Base-by-base conservation (phyloP, 2,797 vertebrate genomes). In the Scomberomorus guttatus region DNA sequence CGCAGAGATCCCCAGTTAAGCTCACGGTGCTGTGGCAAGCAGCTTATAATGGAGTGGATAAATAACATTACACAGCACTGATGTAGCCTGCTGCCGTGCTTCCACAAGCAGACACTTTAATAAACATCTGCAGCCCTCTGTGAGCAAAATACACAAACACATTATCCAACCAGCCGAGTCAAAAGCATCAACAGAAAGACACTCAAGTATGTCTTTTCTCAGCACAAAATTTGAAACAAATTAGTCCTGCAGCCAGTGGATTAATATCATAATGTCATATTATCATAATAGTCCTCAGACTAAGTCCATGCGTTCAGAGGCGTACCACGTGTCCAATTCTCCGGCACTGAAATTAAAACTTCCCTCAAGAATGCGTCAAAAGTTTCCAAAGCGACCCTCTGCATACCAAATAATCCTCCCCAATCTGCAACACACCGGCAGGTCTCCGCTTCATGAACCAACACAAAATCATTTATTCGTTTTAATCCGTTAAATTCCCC, bases 291-390 rank as follows among this genome's bases (percentile, higher is more conserved):
- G 75, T 82, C 77, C 62, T 52, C 34, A 10, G 73, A 58, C 62
- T 32, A 5, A 29, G 15, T 90, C 86, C 90, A 88, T 15, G 87
- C 72, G 81, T 72, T 59, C 65, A 12, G 64, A 42, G 37, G 64
- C 57, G 62, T 75, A 91, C 91, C 93, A 94, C 93, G 93, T 93
- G 93, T 82, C 83, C 84, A 71, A 12, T 75, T 80, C 88, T 61
- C 75, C 82, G 25, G 52, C 67, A 69, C 68, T 50, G 56, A 87
- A 55, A 84, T 80, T 54, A 68, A 90, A 93, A 92, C 86, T 90
- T 91, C 86, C 81, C 83, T 52, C 69, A 87, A 90, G 90, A 91
- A 90, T 92, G 92, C 91, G 90, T 85, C 80, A 91, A 93, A 94
- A 94, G 81, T 90, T 92, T 91, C 81, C 82, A 79, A 65, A 75